Evolutionary conservation across 2,113 vertebrate genomes (phyloP).

Genomic region (Melierax canorus): DNA sequence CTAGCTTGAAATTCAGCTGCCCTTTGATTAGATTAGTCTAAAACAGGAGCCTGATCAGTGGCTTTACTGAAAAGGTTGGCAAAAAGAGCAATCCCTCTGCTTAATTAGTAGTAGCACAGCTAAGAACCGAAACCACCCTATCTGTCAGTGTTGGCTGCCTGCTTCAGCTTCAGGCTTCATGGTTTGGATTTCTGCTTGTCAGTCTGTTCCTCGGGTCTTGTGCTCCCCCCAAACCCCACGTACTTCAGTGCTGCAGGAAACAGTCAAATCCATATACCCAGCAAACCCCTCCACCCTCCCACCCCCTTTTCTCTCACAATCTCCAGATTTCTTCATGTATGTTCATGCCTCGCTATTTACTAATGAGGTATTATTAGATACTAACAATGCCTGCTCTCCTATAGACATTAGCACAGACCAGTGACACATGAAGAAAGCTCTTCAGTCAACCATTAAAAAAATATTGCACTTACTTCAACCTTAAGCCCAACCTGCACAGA

Average conservation of each 20-base stretch:
- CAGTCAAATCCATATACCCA: neutral
- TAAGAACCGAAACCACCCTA: neutral
- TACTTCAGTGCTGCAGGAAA: neutral
- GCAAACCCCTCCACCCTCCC: neutral
- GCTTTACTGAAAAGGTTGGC: neutral
- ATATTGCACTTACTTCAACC: conserved; percentile 69
- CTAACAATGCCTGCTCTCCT: conserved; percentile 55
- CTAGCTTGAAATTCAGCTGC: neutral
- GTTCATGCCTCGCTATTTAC: conserved; percentile 42
- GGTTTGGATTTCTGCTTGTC: conserved; percentile 1
- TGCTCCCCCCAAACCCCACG: neutral
- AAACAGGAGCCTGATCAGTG: neutral
- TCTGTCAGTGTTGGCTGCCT: neutral
- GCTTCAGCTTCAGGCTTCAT: conserved; percentile 11
- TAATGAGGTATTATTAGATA: conserved; percentile 68
- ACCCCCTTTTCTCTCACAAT: neutral
- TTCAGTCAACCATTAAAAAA: conserved; percentile 59
- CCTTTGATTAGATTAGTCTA: neutral
- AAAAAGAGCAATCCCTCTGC: neutral
- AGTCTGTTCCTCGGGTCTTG: neutral
- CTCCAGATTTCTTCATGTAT: conserved; percentile 19
- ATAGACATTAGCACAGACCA: conserved; percentile 38
- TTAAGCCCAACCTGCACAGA: conserved; percentile 66
- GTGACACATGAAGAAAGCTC: conserved; percentile 52
- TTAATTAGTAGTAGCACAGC: neutral